Conservation (phyloP, 2,888 invertebrate genomes). For the Crepidodera aurea region DNA sequence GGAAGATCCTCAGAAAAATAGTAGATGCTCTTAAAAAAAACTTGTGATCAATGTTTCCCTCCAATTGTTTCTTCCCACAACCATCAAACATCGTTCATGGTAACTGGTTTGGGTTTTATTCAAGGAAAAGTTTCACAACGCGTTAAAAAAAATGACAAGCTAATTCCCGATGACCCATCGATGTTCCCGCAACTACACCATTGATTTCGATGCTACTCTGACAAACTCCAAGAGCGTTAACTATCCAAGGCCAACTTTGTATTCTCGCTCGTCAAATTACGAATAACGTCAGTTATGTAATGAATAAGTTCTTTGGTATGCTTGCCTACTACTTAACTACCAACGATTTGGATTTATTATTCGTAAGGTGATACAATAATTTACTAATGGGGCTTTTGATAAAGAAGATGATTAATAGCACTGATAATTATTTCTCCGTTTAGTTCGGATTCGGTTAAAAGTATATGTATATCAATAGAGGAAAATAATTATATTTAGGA, state of each 20-base stretch:
- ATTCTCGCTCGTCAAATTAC: slow-evolving; percentile 29
- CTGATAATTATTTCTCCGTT: neutral
- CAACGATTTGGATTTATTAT: neutral
- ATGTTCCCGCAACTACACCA: neutral
- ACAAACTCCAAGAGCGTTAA: slow-evolving; percentile 36
- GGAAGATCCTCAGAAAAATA: too few relatives aligned
- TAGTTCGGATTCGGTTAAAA: too few relatives aligned
- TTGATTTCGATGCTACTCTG: slow-evolving; percentile 6
- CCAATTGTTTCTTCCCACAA: too few relatives aligned
- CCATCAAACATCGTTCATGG: too few relatives aligned
- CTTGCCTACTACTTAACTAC: neutral
- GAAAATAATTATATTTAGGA: too few relatives aligned
- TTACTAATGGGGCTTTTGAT: neutral
- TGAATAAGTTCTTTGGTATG: slow-evolving; percentile 22
- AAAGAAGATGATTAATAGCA: neutral
- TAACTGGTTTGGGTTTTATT: too few relatives aligned
- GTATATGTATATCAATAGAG: too few relatives aligned
- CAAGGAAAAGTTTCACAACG: too few relatives aligned
- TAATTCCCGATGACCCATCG: slow-evolving; percentile 2
- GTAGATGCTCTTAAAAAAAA: too few relatives aligned
- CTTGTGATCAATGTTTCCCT: too few relatives aligned
- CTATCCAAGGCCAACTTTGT: slow-evolving; percentile 38
- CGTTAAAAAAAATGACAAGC: too few relatives aligned
- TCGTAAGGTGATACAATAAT: neutral
- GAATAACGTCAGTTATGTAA: slow-evolving; percentile 29